phyloP scores from a whole-genome alignment of 2,113 vertebrate genomes.

The Tragelaphus buxtoni region DNA sequence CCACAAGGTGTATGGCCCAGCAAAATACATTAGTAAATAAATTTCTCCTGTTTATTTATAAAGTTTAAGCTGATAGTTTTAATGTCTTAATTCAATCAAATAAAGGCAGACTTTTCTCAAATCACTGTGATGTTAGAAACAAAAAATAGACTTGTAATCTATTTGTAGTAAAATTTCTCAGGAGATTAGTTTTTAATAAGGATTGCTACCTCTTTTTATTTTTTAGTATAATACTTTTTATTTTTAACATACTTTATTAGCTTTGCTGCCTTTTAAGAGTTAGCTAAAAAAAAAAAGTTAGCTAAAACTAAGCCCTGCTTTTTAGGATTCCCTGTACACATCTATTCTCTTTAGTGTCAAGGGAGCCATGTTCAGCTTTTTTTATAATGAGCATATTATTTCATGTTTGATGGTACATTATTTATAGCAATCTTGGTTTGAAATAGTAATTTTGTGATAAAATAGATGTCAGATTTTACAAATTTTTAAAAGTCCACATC shows the following conservation, averaged over 20 bases:
- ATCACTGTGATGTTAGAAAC: background rate
- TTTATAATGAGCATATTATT: background rate
- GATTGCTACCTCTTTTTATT: background rate
- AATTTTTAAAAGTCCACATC: background rate
- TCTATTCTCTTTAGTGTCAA: background rate
- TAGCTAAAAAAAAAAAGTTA: background rate
- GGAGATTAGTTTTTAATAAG: background rate
- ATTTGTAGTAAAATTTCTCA: background rate
- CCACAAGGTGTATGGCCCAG: background rate
- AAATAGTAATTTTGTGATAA: background rate
- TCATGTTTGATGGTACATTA: background rate
- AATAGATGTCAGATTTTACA: background rate
- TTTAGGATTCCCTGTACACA: background rate
- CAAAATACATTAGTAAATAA: background rate
- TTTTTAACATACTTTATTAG: background rate
- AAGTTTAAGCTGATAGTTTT: background rate
- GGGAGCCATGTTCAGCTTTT: background rate
- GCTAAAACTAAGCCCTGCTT: background rate
- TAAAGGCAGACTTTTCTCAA: background rate
- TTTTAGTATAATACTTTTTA: background rate
- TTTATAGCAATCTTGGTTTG: background rate
- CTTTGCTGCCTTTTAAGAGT: background rate
- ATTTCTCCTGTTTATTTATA: background rate
- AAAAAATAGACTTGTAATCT: background rate
- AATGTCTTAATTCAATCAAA: conserved; percentile 13